Conservation (phyloP, 1,140 invertebrate species). For the Chironomus tepperi region DNA sequence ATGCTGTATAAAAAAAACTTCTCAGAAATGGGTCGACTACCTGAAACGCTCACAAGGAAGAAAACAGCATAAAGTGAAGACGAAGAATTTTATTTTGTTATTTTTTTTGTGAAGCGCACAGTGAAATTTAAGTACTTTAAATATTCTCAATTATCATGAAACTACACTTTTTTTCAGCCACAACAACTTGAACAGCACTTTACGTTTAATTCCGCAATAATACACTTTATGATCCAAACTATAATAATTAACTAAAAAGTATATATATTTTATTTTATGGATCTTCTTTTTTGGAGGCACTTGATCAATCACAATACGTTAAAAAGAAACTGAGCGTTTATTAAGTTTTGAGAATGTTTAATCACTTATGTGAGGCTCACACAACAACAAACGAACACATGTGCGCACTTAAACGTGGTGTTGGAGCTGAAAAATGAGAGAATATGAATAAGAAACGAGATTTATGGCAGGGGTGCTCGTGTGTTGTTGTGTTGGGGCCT, state of each 20-base stretch:
- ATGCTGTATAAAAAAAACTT: neutral
- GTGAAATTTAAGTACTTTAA: no score
- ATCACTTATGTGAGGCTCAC: neutral
- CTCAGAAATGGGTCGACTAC: constrained; percentile 17
- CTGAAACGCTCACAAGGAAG: neutral
- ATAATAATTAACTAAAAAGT: neutral
- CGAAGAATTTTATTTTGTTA: neutral
- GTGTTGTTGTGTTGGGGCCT: neutral
- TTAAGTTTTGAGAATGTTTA: constrained; percentile 2
- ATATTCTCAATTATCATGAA: no score
- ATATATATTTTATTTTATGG: no score
- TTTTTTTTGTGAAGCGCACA: neutral
- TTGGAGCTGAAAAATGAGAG: neutral
- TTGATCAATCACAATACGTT: constrained; percentile 11
- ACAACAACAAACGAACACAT: constrained; percentile 15
- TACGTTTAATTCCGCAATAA: neutral
- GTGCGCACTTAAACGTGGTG: neutral
- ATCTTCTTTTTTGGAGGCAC: neutral
- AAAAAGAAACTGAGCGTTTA: constrained; percentile 21
- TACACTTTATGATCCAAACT: neutral
- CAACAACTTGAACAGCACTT: no score
- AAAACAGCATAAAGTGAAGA: neutral
- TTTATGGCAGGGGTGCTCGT: neutral
- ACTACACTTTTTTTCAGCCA: no score
- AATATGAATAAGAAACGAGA: neutral